phyloP scores from a whole-genome alignment of 1,140 invertebrate species.

The Octopus sinensis region DNA sequence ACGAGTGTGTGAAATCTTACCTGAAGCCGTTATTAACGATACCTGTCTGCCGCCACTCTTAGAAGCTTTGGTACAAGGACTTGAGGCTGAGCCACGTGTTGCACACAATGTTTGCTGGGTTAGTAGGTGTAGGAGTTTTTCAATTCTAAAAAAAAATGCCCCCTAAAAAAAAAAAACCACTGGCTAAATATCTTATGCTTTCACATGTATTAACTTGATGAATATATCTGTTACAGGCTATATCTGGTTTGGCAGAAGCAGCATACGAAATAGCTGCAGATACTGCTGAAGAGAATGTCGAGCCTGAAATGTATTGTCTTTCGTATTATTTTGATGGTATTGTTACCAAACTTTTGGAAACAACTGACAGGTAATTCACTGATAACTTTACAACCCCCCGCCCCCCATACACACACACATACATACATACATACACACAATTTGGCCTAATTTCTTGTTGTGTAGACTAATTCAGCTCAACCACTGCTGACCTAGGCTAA shows the following conservation, averaged over 20 bases:
- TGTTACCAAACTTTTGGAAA: slow-evolving; percentile 84
- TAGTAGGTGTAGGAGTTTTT: slow-evolving; percentile 25
- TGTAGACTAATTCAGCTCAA: too few species aligned
- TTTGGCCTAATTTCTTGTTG: neutral
- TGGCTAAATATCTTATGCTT: too few species aligned
- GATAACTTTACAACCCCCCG: neutral
- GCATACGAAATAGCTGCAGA: slow-evolving; percentile 78
- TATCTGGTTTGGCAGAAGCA: slow-evolving; percentile 94
- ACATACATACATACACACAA: neutral
- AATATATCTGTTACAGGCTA: slow-evolving; percentile 66
- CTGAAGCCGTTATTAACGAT: slow-evolving; percentile 91
- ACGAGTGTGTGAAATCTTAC: slow-evolving; percentile 93
- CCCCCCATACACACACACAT: too few species aligned
- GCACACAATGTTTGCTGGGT: slow-evolving; percentile 98
- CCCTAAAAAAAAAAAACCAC: too few species aligned
- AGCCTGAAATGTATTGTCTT: slow-evolving; percentile 90
- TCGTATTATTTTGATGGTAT: slow-evolving; percentile 92
- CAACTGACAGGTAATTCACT: slow-evolving; percentile 79
- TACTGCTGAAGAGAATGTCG: slow-evolving; percentile 63
- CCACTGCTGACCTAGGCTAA: too few species aligned
- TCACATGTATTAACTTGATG: neutral
- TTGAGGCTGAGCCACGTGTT: slow-evolving; percentile 87
- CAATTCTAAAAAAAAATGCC: too few species aligned
- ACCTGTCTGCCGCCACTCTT: slow-evolving; percentile 73
- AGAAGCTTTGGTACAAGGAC: slow-evolving; percentile 82